Evolutionary conservation across 2,888 invertebrate species (phyloP), one percentile per base, ranked within the genome.

Genomic region (Nebria brevicollis): DNA sequence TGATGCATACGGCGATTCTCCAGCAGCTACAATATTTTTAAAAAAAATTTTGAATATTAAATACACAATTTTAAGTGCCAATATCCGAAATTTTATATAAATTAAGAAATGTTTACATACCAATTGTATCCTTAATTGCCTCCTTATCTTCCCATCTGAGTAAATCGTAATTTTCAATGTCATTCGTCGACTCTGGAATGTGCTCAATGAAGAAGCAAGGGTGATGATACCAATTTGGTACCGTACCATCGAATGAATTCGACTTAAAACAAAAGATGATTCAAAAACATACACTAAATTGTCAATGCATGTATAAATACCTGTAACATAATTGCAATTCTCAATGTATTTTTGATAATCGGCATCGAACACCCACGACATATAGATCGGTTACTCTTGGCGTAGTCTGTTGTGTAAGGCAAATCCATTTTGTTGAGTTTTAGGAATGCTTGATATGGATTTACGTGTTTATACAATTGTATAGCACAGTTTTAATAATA

Each of bases 271-370:
- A 0, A 73, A 34, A 73, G n/a, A 73, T 54, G 1, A 34, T 73
- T 73, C 11, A 10, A 34, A 34, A 34, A 34, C 41, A 34, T 41
- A 43, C 43, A 15, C 43, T 26, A 70, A 70, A 70, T 20, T 11
- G 13, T 7, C 54, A 54, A 54, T 11, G 8, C 4, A 54, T 0
- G 8, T 13, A 54, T 54, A 0, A 11, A 8, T 77, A 73, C 73
- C 54, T 81, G 81, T n/a, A 81, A 43, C 77, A 77, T 81, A 66
- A 81, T 81, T 10, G 81, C 81, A 26, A 81, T n/a, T 66, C 81
- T 64, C 66, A 81, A 43, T 5, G 77, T 81, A 7, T 73, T 73
- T 77, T 81, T 72, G 26, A 76, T 8, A 11, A 81, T 81, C 2
- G 64, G 13, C 11, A 8, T 41, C 10, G 65, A 25, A 66, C 81